A percentile compares a stretch with the other conserved stretches of the same genome.
Evolutionary conservation across 1,140 invertebrate species (phyloP).

Genomic region (Pseudobourletiella spinata): DNA sequence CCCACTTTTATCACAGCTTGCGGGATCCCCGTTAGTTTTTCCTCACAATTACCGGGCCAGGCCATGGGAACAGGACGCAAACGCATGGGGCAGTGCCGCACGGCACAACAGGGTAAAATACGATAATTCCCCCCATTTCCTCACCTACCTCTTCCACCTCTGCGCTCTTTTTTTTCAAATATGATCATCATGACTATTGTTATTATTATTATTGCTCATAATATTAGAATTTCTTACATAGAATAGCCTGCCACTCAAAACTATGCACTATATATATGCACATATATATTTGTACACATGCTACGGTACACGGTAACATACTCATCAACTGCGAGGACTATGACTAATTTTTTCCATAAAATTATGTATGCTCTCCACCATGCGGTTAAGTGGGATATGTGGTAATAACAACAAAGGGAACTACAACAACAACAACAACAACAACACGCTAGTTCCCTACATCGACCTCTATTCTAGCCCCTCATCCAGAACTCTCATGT

Average conservation of each 20-base stretch:
- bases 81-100: neutral
- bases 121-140: conserved; percentile 4
- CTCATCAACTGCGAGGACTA: neutral
- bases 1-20: conserved; percentile 1
- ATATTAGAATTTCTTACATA: neutral
- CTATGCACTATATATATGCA: neutral
- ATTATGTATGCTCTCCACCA: neutral
- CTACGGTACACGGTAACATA: neutral
- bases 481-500: neutral
- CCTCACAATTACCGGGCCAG: too few relatives aligned
- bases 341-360: neutral
- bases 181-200: neutral
- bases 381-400: neutral
- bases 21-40: neutral
- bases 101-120: neutral
- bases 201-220: too few relatives aligned
- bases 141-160: neutral
- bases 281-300: neutral
- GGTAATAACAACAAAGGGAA: too few relatives aligned
- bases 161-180: neutral
- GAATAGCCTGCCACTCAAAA: neutral
- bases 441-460: too few relatives aligned
- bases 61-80: neutral
- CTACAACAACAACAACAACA: too few relatives aligned
- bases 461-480: neutral